phyloP scores from a whole-genome alignment of 2,113 vertebrate species.

The Kryptolebias marmoratus region DNA sequence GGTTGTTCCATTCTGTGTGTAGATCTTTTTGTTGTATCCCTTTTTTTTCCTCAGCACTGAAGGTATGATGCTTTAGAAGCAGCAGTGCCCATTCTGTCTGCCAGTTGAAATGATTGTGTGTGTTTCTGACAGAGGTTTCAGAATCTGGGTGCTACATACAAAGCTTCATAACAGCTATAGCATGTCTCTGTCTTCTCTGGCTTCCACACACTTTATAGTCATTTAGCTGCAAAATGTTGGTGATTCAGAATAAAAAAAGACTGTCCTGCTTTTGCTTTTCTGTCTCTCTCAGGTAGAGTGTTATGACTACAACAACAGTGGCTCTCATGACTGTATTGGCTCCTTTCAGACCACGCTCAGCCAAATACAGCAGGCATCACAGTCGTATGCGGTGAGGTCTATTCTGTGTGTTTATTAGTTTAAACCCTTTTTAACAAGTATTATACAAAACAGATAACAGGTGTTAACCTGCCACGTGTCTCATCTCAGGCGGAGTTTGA shows the following conservation, averaged over 20 bases:
- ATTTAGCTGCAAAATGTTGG: neutral
- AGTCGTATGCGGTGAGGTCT: constrained; percentile 84
- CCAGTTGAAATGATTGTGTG: constrained; percentile 3
- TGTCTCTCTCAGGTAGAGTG: constrained; percentile 88
- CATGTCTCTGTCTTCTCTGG: constrained; percentile 33
- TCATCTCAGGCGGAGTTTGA: constrained; percentile 90
- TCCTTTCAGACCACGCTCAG: constrained; percentile 88
- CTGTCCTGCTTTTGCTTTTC: constrained; percentile 5
- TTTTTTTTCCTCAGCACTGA: neutral
- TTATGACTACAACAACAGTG: constrained; percentile 91
- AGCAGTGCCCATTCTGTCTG: neutral
- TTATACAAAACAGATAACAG: neutral
- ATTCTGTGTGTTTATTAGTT: neutral
- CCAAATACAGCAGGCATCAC: constrained; percentile 86
- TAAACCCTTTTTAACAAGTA: neutral
- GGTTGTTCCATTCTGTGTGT: constrained; percentile 25
- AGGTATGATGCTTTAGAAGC: neutral
- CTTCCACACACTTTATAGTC: neutral
- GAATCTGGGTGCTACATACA: constrained; percentile 1
- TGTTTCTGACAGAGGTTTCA: constrained; percentile 3
- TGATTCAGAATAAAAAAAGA: neutral
- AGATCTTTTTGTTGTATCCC: constrained; percentile 15
- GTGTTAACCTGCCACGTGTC: neutral
- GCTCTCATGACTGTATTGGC: constrained; percentile 94
- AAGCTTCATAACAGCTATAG: constrained; percentile 7